phyloP scores from a whole-genome alignment of 2,113 vertebrate species.

The Pterophyllum scalare region DNA sequence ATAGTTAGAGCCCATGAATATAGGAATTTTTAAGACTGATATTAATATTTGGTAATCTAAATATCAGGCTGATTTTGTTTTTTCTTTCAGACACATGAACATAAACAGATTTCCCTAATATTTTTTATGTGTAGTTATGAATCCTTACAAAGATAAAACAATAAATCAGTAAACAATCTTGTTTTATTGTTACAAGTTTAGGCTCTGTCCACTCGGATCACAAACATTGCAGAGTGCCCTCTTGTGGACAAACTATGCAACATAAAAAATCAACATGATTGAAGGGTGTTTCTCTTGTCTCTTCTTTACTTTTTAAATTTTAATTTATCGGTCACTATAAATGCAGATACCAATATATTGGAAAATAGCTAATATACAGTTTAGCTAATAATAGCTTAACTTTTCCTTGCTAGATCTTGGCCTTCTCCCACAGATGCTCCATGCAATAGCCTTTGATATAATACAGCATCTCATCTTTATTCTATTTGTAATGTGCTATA shows the following conservation, averaged over 20 bases:
- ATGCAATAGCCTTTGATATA: no score
- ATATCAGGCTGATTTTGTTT: neutral
- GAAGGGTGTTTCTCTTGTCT: no score
- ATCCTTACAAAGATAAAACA: neutral
- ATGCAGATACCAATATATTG: no score
- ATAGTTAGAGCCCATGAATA: neutral
- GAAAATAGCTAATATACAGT: no score
- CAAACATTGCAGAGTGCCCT: neutral
- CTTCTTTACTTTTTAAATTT: no score
- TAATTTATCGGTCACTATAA: no score
- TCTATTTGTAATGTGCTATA: neutral
- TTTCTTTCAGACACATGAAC: neutral
- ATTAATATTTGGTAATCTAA: neutral
- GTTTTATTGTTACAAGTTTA: neutral
- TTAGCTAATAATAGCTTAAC: neutral
- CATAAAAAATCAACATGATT: neutral
- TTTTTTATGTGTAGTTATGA: neutral
- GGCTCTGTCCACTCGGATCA: neutral
- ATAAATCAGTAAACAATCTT: fast-evolving
- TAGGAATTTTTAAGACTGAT: neutral
- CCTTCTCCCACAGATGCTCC: neutral
- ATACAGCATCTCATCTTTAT: neutral
- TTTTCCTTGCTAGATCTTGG: neutral
- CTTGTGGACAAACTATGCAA: neutral
- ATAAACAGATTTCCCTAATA: neutral